A percentile compares a stretch with the other conserved stretches of the same genome.
Evolutionary conservation across 1,140 invertebrate species (phyloP).

Genomic region (Chrysopa pallens): DNA sequence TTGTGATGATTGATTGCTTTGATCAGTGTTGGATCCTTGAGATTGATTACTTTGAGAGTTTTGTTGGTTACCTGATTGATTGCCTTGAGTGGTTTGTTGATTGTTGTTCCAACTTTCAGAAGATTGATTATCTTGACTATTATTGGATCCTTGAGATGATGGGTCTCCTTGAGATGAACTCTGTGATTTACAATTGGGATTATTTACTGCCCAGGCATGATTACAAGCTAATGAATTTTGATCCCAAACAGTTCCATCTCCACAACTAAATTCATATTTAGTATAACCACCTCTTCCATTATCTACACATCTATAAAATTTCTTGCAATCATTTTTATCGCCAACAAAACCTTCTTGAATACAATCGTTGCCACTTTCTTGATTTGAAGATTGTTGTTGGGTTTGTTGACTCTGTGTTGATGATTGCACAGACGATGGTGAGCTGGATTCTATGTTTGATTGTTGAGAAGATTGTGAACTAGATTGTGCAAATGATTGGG

Average conservation of each 20-base stretch:
- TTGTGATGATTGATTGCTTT: no score
- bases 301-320: constrained; percentile 60
- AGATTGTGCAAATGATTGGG: neutral
- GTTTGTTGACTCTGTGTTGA: neutral
- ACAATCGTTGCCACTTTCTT: constrained; percentile 13
- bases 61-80: neutral
- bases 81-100: neutral
- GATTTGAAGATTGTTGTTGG: neutral
- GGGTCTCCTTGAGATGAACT: constrained; percentile 3
- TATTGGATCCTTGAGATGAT: constrained; percentile 1
- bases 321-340: constrained; percentile 47
- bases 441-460: neutral
- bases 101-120: constrained; percentile 1
- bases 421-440: neutral
- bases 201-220: constrained; percentile 35
- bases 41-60: no score
- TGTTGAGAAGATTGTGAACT: neutral
- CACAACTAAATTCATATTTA: constrained; percentile 49
- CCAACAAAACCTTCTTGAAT: constrained; percentile 43
- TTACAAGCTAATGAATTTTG: constrained; percentile 42
- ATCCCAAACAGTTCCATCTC: constrained; percentile 54
- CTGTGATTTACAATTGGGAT: constrained; percentile 5
- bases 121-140: constrained; percentile 1
- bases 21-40: no score
- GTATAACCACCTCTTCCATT: constrained; percentile 34